Conservation (phyloP, 2,797 vertebrate genomes). For the Sebastiscus tertius region DNA sequence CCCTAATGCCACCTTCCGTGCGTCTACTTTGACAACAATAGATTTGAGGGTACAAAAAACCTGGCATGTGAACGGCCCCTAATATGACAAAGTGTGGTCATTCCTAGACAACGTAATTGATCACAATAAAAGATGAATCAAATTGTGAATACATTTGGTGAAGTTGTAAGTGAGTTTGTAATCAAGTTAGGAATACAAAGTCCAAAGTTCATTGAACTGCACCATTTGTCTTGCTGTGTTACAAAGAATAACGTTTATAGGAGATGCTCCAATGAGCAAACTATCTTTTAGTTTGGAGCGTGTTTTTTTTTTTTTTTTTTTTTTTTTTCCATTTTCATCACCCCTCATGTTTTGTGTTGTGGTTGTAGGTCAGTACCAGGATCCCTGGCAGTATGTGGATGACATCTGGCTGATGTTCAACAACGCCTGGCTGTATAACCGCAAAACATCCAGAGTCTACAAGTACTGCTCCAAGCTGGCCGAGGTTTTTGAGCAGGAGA, state of each 20-base stretch:
- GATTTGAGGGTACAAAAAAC: too few species aligned
- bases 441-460: slow-evolving; percentile 97
- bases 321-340: neutral
- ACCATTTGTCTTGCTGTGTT: neutral
- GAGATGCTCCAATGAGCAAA: neutral
- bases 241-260: neutral
- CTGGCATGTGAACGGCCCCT: too few species aligned
- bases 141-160: neutral
- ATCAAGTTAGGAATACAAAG: neutral
- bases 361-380: slow-evolving; percentile 91
- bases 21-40: too few species aligned
- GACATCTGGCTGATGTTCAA: slow-evolving; percentile 99
- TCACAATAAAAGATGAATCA: neutral
- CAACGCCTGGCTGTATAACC: slow-evolving; percentile 99
- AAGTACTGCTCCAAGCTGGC: slow-evolving; percentile 98
- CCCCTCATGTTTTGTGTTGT: neutral
- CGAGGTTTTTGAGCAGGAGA: slow-evolving; percentile 97
- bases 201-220: neutral
- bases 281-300: neutral
- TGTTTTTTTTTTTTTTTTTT: neutral
- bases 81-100: neutral
- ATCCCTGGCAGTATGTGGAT: slow-evolving; percentile 98
- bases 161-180: neutral
- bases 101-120: neutral
- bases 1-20: too few species aligned